Conservation (phyloP, 2,888 invertebrate species). For the Agrypnus murinus region DNA sequence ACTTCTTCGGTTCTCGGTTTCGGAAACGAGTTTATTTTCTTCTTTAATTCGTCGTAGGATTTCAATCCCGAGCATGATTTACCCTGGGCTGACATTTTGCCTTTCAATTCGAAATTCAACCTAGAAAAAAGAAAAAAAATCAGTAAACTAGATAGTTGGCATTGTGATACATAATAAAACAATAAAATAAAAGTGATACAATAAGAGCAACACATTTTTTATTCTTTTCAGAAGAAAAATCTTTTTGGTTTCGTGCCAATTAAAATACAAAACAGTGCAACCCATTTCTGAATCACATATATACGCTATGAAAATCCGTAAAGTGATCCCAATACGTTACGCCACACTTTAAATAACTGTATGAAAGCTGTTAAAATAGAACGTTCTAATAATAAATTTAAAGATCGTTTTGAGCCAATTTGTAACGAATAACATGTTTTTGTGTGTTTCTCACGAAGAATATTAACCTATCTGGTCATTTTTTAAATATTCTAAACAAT, state of each 20-base stretch:
- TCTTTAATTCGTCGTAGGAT: conserved; percentile 37
- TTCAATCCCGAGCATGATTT: conserved; percentile 30
- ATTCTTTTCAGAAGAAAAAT: too few relatives aligned
- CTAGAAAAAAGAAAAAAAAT: neutral
- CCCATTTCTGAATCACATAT: conserved; percentile 13
- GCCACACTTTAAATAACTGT: conserved; percentile 1
- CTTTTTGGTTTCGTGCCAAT: neutral
- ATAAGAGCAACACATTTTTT: too few relatives aligned
- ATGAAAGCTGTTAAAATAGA: neutral
- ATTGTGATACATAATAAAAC: too few relatives aligned
- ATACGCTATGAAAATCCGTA: conserved; percentile 4
- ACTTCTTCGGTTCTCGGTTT: conserved; percentile 45
- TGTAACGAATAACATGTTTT: too few relatives aligned
- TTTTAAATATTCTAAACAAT: too few relatives aligned
- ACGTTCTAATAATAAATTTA: conserved; percentile 1
- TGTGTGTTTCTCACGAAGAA: conserved; percentile 13
- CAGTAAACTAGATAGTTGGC: too few relatives aligned
- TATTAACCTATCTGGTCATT: neutral
- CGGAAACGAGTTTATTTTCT: conserved; percentile 23
- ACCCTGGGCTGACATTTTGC: conserved; percentile 28
- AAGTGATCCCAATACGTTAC: neutral
- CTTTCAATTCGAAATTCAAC: too few relatives aligned
- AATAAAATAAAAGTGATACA: too few relatives aligned
- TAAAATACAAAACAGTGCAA: neutral
- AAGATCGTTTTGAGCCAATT: too few relatives aligned